Evolutionary conservation across 1,140 invertebrate species (phyloP).

Genomic region (Yoshiicerus persimilis): DNA sequence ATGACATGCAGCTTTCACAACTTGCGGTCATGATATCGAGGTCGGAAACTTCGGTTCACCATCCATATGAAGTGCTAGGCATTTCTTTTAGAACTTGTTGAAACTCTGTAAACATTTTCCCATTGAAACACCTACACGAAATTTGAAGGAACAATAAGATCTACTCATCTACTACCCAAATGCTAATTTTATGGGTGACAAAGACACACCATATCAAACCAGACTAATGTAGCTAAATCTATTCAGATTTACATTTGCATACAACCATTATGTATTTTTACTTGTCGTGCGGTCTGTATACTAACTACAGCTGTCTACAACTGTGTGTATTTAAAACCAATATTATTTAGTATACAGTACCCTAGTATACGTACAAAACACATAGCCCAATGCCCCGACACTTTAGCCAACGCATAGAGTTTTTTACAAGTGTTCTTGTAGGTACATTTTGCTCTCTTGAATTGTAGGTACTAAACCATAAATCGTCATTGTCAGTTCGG

Average conservation of each 20-base stretch:
- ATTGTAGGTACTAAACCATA: no score
- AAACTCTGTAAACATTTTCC: neutral
- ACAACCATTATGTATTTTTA: neutral
- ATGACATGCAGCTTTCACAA: slow-evolving; percentile 19
- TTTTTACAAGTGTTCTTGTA: no score
- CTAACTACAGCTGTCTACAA: no score
- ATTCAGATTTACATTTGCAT: neutral
- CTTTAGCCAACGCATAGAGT: no score
- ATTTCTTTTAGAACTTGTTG: neutral
- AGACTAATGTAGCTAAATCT: neutral
- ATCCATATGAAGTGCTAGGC: neutral
- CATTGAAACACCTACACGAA: slow-evolving; percentile 11
- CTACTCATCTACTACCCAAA: neutral
- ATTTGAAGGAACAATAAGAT: neutral
- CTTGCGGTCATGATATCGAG: slow-evolving; percentile 18
- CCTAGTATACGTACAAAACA: no score
- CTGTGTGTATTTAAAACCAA: no score
- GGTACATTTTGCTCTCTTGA: no score
- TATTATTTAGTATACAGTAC: no score
- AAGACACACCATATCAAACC: neutral
- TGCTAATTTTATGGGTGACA: slow-evolving; percentile 17
- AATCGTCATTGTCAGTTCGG: no score
- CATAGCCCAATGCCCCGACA: no score
- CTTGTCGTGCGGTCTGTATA: neutral
- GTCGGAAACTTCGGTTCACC: neutral